These are phyloP conservation scores for Paramacrobiotus metropolitanus DNA, from an alignment of 1,140 invertebrate genomes.

Conservation along the genomic window DNA sequence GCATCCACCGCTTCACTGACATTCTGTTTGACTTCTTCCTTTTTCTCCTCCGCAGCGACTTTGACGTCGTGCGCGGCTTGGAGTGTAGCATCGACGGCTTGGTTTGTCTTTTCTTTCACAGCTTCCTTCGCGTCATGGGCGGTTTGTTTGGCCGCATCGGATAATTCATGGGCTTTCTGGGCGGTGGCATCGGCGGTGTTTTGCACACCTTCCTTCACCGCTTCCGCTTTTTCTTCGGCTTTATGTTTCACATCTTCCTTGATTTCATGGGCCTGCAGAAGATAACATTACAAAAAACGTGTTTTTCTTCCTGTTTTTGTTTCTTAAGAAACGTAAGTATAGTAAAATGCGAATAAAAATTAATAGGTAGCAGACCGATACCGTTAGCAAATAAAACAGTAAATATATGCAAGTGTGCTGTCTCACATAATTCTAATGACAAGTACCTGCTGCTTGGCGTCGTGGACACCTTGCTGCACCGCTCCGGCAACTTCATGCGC, in stretches of 20 bases:
- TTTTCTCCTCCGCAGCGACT: neutral
- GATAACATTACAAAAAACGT: neutral
- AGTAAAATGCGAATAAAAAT: too few relatives aligned
- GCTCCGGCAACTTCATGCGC: neutral
- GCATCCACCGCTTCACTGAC: neutral
- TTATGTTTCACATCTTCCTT: neutral
- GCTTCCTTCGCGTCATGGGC: neutral
- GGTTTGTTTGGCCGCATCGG: too few relatives aligned
- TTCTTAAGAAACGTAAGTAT: neutral
- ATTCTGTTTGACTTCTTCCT: neutral
- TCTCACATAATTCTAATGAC: too few relatives aligned
- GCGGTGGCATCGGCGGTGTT: neutral
- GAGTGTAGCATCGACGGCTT: neutral
- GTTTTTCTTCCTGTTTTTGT: neutral
- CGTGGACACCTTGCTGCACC: neutral
- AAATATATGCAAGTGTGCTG: too few relatives aligned
- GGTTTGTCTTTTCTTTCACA: neutral
- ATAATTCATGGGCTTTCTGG: neutral
- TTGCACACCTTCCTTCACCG: neutral
- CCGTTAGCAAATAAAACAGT: too few relatives aligned
- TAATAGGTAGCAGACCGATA: too few relatives aligned
- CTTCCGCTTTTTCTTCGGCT: neutral
- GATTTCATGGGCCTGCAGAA: neutral
- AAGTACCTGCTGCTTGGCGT: too few relatives aligned
- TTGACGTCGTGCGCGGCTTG: neutral